Evolutionary conservation across 2,888 invertebrate species (phyloP).

Genomic region (Mesochorus sp.): DNA sequence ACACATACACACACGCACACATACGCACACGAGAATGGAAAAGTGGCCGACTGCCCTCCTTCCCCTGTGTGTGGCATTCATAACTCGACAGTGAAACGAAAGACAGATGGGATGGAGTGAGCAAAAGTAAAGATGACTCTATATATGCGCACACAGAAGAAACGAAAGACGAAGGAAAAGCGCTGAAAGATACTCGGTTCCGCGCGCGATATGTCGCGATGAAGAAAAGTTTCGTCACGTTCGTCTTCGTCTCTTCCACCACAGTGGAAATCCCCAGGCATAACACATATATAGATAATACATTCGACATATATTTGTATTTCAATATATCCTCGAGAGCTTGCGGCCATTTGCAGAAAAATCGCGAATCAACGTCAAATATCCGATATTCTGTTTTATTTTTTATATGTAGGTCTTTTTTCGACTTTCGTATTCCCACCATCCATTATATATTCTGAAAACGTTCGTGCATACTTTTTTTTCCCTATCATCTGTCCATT

Average conservation of each 20-base stretch:
- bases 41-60: slow-evolving; percentile 35
- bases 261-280: neutral
- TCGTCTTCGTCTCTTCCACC: slow-evolving; percentile 6
- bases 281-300: neutral
- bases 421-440: slow-evolving; percentile 6
- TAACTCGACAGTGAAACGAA: slow-evolving; percentile 18
- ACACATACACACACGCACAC: too few species aligned
- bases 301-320: slow-evolving; percentile 1
- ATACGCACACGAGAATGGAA: slow-evolving; percentile 32
- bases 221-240: slow-evolving; percentile 42
- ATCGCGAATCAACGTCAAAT: slow-evolving; percentile 43
- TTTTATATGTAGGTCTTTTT: slow-evolving; percentile 28
- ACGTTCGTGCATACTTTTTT: neutral
- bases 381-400: slow-evolving; percentile 24
- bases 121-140: neutral
- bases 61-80: slow-evolving; percentile 20
- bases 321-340: slow-evolving; percentile 16
- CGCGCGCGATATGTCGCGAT: slow-evolving; percentile 9
- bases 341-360: neutral
- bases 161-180: slow-evolving; percentile 20
- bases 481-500: neutral
- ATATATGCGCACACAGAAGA: neutral
- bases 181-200: slow-evolving; percentile 9
- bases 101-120: slow-evolving; percentile 17
- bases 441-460: neutral